Conservation (phyloP, 2,113 vertebrate genomes). For the Nibea albiflora region DNA sequence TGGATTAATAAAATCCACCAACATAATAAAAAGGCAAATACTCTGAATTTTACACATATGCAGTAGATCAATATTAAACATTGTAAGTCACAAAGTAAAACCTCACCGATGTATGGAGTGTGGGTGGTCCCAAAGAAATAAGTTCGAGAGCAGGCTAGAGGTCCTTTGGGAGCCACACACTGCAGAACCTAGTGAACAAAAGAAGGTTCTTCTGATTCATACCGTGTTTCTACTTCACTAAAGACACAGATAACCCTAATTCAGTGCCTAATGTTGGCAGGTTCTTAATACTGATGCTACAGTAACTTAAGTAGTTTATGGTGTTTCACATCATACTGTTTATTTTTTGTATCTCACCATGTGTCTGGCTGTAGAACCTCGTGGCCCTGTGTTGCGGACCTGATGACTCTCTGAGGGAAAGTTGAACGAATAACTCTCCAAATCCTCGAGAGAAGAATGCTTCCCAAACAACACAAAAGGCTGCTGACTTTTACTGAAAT, state of each 20-base stretch:
- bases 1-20: neutral
- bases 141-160: slow-evolving; percentile 93
- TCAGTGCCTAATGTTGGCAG: neutral
- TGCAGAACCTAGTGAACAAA: slow-evolving; percentile 87
- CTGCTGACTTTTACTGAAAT: slow-evolving; percentile 88
- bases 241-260: neutral
- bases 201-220: neutral
- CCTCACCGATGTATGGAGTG: slow-evolving; percentile 92
- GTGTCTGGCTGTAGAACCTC: slow-evolving; percentile 88
- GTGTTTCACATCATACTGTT: neutral
- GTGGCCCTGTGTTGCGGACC: slow-evolving; percentile 90
- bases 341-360: slow-evolving; percentile 86
- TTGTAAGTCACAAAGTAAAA: neutral
- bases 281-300: neutral
- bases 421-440: slow-evolving; percentile 92
- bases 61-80: neutral
- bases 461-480: slow-evolving; percentile 94
- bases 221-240: neutral
- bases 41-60: neutral
- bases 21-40: neutral
- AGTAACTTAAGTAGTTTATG: neutral
- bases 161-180: slow-evolving; percentile 93
- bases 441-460: slow-evolving; percentile 90
- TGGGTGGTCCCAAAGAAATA: slow-evolving; percentile 96
- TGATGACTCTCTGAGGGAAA: slow-evolving; percentile 96